Evolutionary conservation across 2,113 vertebrate genomes (phyloP).

Genomic region (Ariopsis seemanni): DNA sequence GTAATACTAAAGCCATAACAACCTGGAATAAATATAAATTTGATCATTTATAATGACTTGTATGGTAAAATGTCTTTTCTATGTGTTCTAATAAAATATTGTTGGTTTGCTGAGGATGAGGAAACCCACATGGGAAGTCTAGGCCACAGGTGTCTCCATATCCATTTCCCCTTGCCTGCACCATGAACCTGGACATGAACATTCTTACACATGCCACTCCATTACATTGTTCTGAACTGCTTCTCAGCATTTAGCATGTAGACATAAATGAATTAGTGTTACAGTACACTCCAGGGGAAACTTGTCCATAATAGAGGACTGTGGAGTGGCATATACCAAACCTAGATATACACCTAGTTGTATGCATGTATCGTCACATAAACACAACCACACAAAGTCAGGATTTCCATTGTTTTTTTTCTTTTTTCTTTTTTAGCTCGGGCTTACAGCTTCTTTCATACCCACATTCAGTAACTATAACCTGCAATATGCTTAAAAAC

Average conservation of each 20-base stretch:
- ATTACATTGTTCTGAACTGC: not conserved
- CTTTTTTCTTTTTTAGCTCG: not conserved
- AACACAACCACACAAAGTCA: conserved; percentile 24
- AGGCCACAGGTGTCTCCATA: conserved; percentile 42
- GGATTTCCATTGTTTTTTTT: not conserved
- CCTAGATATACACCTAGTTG: not conserved
- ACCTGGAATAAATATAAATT: not conserved
- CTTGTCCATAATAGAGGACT: conserved; percentile 38
- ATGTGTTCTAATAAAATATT: not conserved
- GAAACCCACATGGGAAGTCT: conserved; percentile 52
- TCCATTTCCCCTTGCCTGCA: conserved; percentile 56
- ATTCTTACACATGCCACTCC: not conserved
- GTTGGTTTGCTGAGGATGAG: conserved; percentile 59
- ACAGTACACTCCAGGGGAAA: conserved; percentile 55
- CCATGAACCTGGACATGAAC: conserved; percentile 12
- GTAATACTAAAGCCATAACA: not conserved
- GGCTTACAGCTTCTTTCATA: conserved; percentile 1
- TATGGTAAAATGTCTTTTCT: not conserved
- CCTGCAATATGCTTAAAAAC: not conserved
- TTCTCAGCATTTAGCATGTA: not conserved
- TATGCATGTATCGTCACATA: not conserved
- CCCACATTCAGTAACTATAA: not conserved
- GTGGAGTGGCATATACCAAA: not conserved
- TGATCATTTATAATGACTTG: not conserved
- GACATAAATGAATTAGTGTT: not conserved